Percentiles rank a stretch among this genome's conserved stretches.
Conservation (phyloP, 2,888 invertebrate species). For the Carabus problematicus region DNA sequence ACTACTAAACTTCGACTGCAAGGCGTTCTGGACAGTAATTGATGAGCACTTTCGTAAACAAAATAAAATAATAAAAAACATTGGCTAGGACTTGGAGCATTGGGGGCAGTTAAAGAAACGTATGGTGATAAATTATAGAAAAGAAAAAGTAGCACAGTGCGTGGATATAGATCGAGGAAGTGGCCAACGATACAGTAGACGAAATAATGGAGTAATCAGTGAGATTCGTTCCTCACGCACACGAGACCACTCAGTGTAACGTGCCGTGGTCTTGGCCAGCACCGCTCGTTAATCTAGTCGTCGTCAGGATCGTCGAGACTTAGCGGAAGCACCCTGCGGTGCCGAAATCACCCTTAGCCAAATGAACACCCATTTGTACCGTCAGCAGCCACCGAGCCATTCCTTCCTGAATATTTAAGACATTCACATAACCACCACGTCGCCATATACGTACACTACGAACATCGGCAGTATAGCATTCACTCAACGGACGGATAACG, state of each 20-base stretch:
- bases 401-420: conserved; percentile 26
- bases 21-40: conserved; percentile 10
- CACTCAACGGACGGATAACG: background rate
- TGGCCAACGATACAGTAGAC: conserved; percentile 14
- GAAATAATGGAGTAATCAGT: conserved; percentile 40
- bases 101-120: conserved; percentile 26
- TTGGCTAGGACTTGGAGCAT: background rate
- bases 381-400: conserved; percentile 7
- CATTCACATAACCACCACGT: conserved; percentile 9
- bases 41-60: conserved; percentile 33
- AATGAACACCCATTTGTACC: conserved; percentile 29
- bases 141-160: conserved; percentile 6
- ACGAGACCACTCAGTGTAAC: background rate
- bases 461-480: no score
- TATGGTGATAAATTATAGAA: conserved; percentile 34
- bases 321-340: background rate
- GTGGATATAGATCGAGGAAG: background rate
- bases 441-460: background rate
- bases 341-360: conserved; percentile 24
- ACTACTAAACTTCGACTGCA: background rate
- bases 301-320: conserved; percentile 3
- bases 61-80: conserved; percentile 29
- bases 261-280: conserved; percentile 7
- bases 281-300: conserved; percentile 20
- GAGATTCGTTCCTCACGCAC: conserved; percentile 31